These are phyloP conservation scores for Stramonita haemastoma DNA, from an alignment of 2,888 invertebrate genomes.

Conservation along the genomic window DNA sequence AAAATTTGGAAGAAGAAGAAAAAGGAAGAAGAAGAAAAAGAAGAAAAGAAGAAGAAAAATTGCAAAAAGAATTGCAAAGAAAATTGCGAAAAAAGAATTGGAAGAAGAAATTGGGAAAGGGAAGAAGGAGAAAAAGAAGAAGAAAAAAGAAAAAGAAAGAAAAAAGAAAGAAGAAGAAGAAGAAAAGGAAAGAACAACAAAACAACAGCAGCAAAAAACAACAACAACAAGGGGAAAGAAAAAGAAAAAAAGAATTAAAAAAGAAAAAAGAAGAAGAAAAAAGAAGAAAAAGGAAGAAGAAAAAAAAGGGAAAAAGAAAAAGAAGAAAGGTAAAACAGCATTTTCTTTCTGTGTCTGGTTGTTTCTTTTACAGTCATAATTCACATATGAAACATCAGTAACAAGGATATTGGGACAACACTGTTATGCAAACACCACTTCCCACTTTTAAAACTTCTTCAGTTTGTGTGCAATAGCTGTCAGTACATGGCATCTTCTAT, in stretches of 20 bases:
- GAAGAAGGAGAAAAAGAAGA: neutral
- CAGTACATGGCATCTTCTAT: too few relatives aligned
- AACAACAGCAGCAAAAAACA: neutral
- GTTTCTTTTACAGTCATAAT: too few relatives aligned
- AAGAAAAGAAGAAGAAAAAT: neutral
- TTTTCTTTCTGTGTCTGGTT: neutral
- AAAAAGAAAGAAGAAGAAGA: neutral
- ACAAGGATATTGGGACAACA: too few relatives aligned
- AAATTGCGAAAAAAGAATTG: neutral
- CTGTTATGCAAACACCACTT: too few relatives aligned
- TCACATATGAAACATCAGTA: too few relatives aligned
- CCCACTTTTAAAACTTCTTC: too few relatives aligned
- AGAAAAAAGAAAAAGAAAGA: neutral
- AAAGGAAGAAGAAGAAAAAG: slow-evolving; percentile 20
- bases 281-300: too few relatives aligned
- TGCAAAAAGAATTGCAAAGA: neutral
- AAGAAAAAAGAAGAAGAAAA: too few relatives aligned
- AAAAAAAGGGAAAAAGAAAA: too few relatives aligned
- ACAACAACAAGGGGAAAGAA: neutral
- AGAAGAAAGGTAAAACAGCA: neutral
- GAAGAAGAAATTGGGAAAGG: neutral
- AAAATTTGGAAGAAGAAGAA: slow-evolving; percentile 6
- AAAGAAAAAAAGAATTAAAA: neutral
- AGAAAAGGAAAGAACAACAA: neutral
- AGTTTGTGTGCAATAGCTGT: too few relatives aligned